Conservation (phyloP, 2,797 vertebrate genomes). For the Liparis tanakae region DNA sequence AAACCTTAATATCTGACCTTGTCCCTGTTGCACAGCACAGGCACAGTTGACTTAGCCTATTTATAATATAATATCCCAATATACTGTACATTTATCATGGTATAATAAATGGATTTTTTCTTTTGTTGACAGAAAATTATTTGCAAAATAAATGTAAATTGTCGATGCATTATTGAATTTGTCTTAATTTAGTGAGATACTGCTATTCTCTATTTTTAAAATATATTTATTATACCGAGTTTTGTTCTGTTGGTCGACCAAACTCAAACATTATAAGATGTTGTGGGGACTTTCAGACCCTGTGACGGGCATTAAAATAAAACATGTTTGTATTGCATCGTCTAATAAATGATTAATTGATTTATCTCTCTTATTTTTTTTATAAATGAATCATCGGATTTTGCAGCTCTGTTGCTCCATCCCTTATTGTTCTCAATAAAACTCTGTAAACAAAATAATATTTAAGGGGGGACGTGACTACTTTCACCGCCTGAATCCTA, state of each 20-base stretch:
- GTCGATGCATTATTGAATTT: background rate
- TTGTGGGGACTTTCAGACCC: background rate
- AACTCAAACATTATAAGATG: background rate
- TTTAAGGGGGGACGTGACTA: background rate
- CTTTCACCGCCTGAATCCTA: background rate
- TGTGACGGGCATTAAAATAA: background rate
- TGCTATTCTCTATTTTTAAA: background rate
- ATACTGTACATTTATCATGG: background rate
- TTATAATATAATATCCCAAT: background rate
- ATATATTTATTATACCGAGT: background rate
- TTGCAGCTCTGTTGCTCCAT: background rate
- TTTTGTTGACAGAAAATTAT: background rate
- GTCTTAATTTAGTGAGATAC: background rate
- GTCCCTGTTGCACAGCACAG: background rate
- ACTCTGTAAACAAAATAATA: background rate
- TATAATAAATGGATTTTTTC: background rate
- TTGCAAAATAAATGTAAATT: background rate
- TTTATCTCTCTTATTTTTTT: background rate
- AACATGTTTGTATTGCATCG: background rate
- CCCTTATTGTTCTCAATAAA: background rate
- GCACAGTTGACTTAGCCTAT: background rate
- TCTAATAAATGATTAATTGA: background rate
- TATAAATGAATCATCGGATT: background rate
- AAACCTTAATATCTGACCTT: background rate
- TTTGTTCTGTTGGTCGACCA: background rate